phyloP scores from a whole-genome alignment of 2,113 vertebrate genomes.

The Nannospalax galili region DNA sequence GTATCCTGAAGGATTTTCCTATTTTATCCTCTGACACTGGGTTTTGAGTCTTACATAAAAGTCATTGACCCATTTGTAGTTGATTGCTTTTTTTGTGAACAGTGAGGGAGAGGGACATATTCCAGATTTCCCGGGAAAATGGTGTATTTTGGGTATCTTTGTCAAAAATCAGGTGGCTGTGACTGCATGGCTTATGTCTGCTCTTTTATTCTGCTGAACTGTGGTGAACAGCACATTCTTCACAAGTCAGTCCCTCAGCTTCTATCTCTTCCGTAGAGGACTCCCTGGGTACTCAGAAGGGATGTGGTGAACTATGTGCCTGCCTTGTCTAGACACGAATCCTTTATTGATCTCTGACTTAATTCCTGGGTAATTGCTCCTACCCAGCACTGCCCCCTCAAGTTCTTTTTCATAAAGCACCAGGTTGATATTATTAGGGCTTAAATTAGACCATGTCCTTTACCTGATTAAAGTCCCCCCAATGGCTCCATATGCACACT shows the following conservation, averaged over 20 bases:
- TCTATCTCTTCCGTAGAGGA: background rate
- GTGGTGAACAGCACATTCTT: background rate
- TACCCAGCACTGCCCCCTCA: background rate
- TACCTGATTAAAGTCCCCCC: conserved; percentile 48
- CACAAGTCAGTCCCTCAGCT: background rate
- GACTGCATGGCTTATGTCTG: background rate
- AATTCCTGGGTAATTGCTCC: conserved; percentile 48
- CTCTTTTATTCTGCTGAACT: background rate
- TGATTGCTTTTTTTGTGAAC: background rate
- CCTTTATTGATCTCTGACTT: conserved; percentile 19
- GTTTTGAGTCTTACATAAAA: background rate
- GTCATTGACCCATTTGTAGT: no score
- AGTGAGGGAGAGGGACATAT: background rate
- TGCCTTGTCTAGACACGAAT: background rate
- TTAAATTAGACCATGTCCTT: conserved; percentile 60
- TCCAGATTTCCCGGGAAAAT: background rate
- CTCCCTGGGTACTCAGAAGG: background rate
- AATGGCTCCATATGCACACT: background rate
- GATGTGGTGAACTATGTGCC: background rate
- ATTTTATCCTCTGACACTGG: background rate
- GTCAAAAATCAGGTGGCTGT: background rate
- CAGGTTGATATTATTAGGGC: conserved; percentile 30
- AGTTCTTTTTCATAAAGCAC: background rate
- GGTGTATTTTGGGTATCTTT: background rate
- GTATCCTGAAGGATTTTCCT: background rate